phyloP scores from a whole-genome alignment of 1,140 invertebrate genomes.

The Coenobita brevimanus region DNA sequence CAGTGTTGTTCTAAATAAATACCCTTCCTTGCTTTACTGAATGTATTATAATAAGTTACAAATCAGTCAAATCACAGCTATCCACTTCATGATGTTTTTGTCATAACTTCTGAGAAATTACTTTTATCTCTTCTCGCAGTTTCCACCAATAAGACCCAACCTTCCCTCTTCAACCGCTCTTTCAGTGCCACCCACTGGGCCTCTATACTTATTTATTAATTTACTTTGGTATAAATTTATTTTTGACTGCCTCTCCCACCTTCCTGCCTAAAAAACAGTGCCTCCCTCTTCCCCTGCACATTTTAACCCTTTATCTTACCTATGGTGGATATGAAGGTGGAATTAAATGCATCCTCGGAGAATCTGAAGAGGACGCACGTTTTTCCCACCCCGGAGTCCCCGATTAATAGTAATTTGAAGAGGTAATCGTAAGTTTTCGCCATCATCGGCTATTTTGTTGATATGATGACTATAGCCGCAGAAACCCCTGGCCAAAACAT shows the following conservation, averaged over 20 bases:
- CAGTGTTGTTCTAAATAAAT: background rate
- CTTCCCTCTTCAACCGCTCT: too few relatives aligned
- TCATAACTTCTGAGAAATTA: too few relatives aligned
- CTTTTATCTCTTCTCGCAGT: too few relatives aligned
- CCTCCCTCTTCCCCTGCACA: background rate
- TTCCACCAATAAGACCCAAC: too few relatives aligned
- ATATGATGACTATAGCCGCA: constrained; percentile 54
- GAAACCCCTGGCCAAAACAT: too few relatives aligned
- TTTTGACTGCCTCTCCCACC: background rate
- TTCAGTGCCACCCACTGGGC: too few relatives aligned
- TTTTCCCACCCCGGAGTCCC: constrained; percentile 98
- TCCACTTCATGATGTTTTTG: too few relatives aligned
- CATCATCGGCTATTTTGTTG: constrained; percentile 67
- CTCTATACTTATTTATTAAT: too few relatives aligned
- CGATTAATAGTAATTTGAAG: constrained; percentile 98
- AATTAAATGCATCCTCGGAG: constrained; percentile 98
- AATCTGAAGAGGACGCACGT: constrained; percentile 98
- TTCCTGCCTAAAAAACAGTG: constrained; percentile 13
- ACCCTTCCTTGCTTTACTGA: background rate
- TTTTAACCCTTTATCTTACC: constrained; percentile 84
- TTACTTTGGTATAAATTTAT: background rate
- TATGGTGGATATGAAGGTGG: constrained; percentile 98
- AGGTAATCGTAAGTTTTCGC: constrained; percentile 96
- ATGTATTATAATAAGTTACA: background rate
- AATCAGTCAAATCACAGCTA: too few relatives aligned